phyloP scores from a whole-genome alignment of 1,140 invertebrate species.

The Zeugodacus cucurbitae region DNA sequence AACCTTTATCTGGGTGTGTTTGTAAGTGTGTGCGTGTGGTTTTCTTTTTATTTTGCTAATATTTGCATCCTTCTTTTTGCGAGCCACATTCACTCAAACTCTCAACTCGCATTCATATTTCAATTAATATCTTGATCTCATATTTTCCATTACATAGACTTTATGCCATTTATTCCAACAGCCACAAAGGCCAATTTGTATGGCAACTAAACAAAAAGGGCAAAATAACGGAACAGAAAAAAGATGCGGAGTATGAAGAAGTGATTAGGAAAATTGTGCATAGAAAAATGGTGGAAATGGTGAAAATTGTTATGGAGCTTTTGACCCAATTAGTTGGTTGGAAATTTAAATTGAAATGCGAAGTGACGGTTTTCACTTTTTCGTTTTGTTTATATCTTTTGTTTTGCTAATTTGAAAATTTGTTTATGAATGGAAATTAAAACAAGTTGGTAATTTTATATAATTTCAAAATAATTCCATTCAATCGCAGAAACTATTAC shows the following conservation, averaged over 20 bases:
- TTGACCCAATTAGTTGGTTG: not conserved
- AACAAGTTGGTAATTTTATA: not conserved
- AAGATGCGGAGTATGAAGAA: not conserved
- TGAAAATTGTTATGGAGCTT: not conserved
- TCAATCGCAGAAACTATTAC: no score
- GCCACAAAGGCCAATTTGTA: conserved; percentile 7
- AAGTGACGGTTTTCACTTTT: not conserved
- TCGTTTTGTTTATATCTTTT: not conserved
- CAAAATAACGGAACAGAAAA: not conserved
- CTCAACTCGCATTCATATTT: not conserved
- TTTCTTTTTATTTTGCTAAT: not conserved
- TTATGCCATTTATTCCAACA: not conserved
- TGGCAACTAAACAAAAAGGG: not conserved
- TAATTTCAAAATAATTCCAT: no score
- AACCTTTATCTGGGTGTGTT: not conserved
- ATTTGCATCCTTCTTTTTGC: not conserved
- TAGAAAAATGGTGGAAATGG: not conserved
- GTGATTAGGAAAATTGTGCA: not conserved
- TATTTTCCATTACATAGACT: conserved; percentile 8
- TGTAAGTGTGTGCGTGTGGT: no score
- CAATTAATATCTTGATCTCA: conserved; percentile 31
- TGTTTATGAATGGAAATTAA: not conserved
- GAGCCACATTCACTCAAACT: not conserved
- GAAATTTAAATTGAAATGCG: not conserved
- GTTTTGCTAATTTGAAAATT: not conserved